Evolutionary conservation across 2,888 invertebrate species (phyloP).

Genomic region (Anagyrus pseudococci): DNA sequence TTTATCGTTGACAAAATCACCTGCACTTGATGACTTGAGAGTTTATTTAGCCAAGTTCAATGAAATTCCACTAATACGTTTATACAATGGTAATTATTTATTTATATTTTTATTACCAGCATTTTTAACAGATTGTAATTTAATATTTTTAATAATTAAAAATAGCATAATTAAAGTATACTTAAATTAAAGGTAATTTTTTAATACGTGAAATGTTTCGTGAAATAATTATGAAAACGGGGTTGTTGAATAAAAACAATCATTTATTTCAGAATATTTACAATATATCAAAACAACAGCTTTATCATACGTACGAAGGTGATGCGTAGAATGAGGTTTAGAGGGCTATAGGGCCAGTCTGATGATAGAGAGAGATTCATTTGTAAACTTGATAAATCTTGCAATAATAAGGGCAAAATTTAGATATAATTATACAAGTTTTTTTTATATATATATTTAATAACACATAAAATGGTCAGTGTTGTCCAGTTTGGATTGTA

Average conservation of each 20-base stretch:
- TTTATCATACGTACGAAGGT: conserved; percentile 37
- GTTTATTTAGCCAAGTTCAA: conserved; percentile 41
- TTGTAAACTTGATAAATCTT: conserved; percentile 31
- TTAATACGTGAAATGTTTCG: no score
- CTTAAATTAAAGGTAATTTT: no score
- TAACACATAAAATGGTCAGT: conserved; percentile 10
- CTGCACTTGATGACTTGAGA: conserved; percentile 44
- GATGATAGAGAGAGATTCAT: conserved; percentile 21
- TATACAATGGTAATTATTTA: conserved; percentile 47
- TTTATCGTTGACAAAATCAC: conserved; percentile 41
- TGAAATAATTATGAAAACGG: conserved; percentile 17
- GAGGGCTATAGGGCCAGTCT: not conserved
- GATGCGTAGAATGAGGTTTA: conserved; percentile 36
- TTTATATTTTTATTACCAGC: not conserved
- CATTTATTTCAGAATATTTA: conserved; percentile 61
- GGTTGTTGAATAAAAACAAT: conserved; percentile 57
- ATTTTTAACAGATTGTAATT: not conserved
- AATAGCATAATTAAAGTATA: no score
- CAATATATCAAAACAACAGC: conserved; percentile 51
- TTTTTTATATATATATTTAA: not conserved
- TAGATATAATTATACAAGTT: not conserved
- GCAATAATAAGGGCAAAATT: conserved; percentile 22
- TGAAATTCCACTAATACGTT: conserved; percentile 36
- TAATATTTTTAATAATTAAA: no score
- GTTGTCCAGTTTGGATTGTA: conserved; percentile 13